phyloP scores from a whole-genome alignment of 2,888 invertebrate species.

The Rosalia funebris region DNA sequence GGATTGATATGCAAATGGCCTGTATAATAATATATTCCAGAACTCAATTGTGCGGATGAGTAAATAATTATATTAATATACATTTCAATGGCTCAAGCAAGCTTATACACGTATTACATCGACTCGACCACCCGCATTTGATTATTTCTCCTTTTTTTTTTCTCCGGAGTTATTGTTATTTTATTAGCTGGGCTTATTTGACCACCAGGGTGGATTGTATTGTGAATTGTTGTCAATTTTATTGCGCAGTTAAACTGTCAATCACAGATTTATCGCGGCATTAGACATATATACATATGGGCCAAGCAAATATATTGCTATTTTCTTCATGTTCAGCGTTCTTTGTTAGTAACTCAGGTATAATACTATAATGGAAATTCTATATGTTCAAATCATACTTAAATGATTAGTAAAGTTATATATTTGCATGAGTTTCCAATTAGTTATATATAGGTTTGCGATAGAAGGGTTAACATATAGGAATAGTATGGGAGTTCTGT shows the following conservation, averaged over 20 bases:
- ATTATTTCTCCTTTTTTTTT: constrained; percentile 2
- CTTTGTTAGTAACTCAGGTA: too few relatives aligned
- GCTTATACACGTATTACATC: constrained; percentile 8
- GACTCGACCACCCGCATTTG: constrained; percentile 25
- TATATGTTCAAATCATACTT: too few relatives aligned
- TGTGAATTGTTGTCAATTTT: constrained; percentile 9
- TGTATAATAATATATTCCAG: constrained; percentile 2
- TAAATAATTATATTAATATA: constrained; percentile 19
- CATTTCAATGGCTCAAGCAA: constrained; percentile 8
- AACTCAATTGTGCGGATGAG: constrained; percentile 1
- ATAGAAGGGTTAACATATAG: too few relatives aligned
- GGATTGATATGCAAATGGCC: constrained; percentile 9
- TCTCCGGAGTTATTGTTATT: constrained; percentile 20
- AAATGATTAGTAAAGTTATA: too few relatives aligned
- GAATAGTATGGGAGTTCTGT: too few relatives aligned
- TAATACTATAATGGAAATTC: too few relatives aligned
- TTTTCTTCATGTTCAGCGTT: too few relatives aligned
- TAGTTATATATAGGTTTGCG: too few relatives aligned
- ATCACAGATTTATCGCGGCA: neutral
- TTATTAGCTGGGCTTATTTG: constrained; percentile 3
- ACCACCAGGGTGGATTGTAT: constrained; percentile 7
- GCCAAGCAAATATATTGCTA: too few relatives aligned
- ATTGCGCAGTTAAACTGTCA: constrained; percentile 15
- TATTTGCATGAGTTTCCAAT: too few relatives aligned
- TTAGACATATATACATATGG: neutral